These are phyloP conservation scores for Podarcis cretensis DNA, from an alignment of 2,113 vertebrate species.

Conservation along the genomic window DNA sequence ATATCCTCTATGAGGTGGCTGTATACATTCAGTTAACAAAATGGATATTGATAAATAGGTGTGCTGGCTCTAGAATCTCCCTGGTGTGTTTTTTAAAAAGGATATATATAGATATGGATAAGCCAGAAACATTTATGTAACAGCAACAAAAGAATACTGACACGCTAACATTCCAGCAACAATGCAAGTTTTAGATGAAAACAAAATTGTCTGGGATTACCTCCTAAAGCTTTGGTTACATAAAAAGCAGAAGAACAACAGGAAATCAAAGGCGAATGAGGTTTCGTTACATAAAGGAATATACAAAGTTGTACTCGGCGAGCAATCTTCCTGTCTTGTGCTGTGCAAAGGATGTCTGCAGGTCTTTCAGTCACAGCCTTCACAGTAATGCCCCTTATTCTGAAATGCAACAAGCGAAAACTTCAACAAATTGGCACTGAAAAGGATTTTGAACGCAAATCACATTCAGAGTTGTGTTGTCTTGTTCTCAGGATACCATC, in stretches of 20 bases:
- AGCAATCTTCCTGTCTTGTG: constrained; percentile 26
- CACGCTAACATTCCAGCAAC: constrained; percentile 24
- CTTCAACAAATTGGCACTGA: not conserved
- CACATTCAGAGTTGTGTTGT: constrained; percentile 15
- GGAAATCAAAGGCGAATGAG: not conserved
- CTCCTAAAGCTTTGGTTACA: constrained; percentile 33
- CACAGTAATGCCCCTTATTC: constrained; percentile 8
- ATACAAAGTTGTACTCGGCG: not conserved
- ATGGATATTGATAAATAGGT: not conserved
- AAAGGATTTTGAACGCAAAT: constrained; percentile 25
- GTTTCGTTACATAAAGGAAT: constrained; percentile 28
- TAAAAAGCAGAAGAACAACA: constrained; percentile 25
- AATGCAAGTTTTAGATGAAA: constrained; percentile 30
- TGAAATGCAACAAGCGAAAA: constrained; percentile 27
- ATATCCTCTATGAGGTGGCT: too few relatives aligned
- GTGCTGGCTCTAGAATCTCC: not conserved
- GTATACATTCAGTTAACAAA: not conserved
- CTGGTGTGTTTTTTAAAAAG: not conserved
- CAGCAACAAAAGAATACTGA: not conserved
- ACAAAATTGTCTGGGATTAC: constrained; percentile 3
- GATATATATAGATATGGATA: not conserved
- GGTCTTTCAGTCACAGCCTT: constrained; percentile 21
- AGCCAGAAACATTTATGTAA: constrained; percentile 16
- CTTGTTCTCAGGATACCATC: not conserved
- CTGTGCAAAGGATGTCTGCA: not conserved